Percentiles rank a stretch among this genome's conserved stretches.
Conservation (phyloP, 1,140 invertebrate species). For the Brachionus manjavacas region DNA sequence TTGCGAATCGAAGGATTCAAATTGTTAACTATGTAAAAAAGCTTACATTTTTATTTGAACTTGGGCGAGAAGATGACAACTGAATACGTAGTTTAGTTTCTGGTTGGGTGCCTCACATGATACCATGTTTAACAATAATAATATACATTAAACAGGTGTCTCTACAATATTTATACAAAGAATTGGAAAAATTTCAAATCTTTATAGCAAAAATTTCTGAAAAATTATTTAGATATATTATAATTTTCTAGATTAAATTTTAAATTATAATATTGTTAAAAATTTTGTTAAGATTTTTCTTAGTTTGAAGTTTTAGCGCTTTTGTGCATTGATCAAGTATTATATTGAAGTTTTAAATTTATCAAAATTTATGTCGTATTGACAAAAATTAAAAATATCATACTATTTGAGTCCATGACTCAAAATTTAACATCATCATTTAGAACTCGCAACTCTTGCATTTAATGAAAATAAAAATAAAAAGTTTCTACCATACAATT, state of each 20-base stretch:
- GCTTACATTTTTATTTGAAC: conserved; percentile 39
- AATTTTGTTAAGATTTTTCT: not conserved
- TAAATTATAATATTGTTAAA: not conserved
- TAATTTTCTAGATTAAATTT: not conserved
- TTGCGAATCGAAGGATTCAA: not conserved
- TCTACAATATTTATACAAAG: not conserved
- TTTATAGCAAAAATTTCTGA: not conserved
- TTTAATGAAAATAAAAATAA: too few relatives aligned
- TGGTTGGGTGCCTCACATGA: conserved; percentile 36
- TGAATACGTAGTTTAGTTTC: conserved; percentile 33
- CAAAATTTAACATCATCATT: too few relatives aligned
- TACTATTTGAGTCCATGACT: not conserved
- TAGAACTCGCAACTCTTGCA: too few relatives aligned
- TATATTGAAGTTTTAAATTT: not conserved
- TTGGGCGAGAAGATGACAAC: conserved; percentile 31
- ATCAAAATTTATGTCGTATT: not conserved
- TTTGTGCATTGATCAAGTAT: not conserved
- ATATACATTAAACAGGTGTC: not conserved
- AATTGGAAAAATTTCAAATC: not conserved
- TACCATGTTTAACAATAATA: conserved; percentile 21
- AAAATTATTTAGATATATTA: not conserved
- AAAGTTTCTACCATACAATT: too few relatives aligned
- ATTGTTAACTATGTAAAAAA: not conserved
- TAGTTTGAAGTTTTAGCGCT: not conserved
- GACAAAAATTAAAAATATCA: not conserved